Percentiles rank a stretch among this genome's conserved stretches.
Evolutionary conservation across 2,113 vertebrate species (phyloP).

Genomic region (Austrofundulus limnaeus): DNA sequence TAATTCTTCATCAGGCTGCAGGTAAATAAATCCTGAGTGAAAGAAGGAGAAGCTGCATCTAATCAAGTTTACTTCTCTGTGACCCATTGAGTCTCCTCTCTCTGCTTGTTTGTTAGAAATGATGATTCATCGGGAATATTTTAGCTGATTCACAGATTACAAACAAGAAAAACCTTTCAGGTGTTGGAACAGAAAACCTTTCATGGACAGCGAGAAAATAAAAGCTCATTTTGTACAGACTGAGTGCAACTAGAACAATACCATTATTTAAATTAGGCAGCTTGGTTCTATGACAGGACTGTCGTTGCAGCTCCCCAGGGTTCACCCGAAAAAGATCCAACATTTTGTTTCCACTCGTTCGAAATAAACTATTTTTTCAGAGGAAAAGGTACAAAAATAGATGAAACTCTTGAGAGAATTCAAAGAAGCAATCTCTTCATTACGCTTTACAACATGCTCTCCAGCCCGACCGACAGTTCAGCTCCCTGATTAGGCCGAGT

Average conservation of each 20-base stretch:
- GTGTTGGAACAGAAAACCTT: not conserved
- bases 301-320: no score
- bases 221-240: fast-evolving
- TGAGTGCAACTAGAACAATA: not conserved
- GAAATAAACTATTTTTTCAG: no score
- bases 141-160: not conserved
- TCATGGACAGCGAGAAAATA: not conserved
- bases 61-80: not conserved
- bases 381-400: not conserved
- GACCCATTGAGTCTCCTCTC: not conserved
- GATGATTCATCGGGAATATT: not conserved
- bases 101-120: not conserved
- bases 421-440: not conserved
- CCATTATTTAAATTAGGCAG: not conserved
- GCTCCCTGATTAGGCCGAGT: constrained; percentile 34
- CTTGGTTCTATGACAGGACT: not conserved
- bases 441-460: constrained; percentile 1
- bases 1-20: no score
- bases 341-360: no score
- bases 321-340: no score
- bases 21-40: not conserved
- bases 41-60: not conserved
- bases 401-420: not conserved
- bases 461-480: not conserved
- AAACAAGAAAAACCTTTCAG: not conserved